Evolutionary conservation across 1,140 invertebrate genomes (phyloP).

Genomic region (Mactra quadrangularis): DNA sequence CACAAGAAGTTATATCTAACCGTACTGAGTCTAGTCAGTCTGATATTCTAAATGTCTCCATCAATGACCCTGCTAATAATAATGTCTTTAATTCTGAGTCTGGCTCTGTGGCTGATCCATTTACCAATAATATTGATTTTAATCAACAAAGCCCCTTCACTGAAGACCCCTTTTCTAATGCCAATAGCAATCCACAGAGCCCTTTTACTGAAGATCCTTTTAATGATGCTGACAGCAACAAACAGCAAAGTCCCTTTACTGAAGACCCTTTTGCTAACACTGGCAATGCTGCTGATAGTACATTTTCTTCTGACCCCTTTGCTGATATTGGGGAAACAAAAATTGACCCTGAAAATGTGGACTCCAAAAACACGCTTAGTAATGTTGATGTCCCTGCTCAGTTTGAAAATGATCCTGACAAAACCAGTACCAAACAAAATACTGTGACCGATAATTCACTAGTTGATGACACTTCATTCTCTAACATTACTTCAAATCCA

Average conservation of each 20-base stretch:
- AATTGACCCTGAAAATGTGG: too few species aligned
- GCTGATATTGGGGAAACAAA: neutral
- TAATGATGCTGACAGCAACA: neutral
- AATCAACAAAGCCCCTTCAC: too few species aligned
- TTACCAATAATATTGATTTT: too few species aligned
- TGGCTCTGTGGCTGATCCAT: too few species aligned
- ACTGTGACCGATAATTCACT: neutral
- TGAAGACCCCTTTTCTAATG: neutral
- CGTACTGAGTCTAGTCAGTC: neutral
- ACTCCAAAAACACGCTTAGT: too few species aligned
- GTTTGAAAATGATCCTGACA: neutral
- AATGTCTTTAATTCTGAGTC: too few species aligned
- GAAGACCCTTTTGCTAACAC: conserved; percentile 26
- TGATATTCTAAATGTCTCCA: too few species aligned
- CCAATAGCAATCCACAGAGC: neutral
- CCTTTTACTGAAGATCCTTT: neutral
- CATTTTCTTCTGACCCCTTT: neutral
- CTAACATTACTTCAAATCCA: too few species aligned
- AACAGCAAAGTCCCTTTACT: conserved; percentile 9
- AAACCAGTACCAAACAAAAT: neutral
- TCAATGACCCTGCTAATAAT: too few species aligned
- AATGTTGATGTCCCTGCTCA: neutral
- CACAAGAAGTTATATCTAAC: conserved; percentile 16
- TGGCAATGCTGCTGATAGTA: conserved; percentile 1
- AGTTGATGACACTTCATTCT: too few species aligned